These are phyloP conservation scores for Arbacia lixula DNA, from an alignment of 53 echinoderm and acorn worm species.

Conservation along the genomic window DNA sequence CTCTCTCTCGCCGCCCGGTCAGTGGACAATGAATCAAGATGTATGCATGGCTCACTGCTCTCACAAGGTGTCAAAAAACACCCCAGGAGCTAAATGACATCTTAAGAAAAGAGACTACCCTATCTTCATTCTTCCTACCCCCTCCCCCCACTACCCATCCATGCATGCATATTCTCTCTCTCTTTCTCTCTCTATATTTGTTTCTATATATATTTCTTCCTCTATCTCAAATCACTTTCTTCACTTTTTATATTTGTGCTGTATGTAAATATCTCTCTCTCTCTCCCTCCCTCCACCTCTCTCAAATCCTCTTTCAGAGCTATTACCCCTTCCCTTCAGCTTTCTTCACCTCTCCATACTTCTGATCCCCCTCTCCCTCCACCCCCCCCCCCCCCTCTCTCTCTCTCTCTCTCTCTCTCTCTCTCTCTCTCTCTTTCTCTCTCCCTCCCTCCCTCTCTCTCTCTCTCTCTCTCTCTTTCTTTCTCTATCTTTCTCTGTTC, in stretches of 20 bases:
- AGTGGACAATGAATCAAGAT: slow-evolving; percentile 46
- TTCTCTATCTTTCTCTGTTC: neutral
- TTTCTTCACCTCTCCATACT: neutral
- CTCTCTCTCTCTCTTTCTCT: no score
- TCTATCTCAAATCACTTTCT: neutral
- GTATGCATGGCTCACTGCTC: slow-evolving; percentile 19
- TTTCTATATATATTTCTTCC: no score
- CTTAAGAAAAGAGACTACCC: neutral
- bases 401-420: slow-evolving; percentile 13
- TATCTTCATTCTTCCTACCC: neutral
- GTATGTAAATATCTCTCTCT: slow-evolving; percentile 11
- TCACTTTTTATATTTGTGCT: neutral
- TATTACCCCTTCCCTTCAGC: no score
- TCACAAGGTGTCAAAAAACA: slow-evolving; percentile 34
- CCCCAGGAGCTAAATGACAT: slow-evolving; percentile 41
- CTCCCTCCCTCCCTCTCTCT: neutral
- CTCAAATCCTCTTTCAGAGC: no score
- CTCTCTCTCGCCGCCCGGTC: slow-evolving; percentile 19
- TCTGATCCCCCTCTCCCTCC: neutral
- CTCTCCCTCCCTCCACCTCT: neutral
- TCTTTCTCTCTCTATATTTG: slow-evolving; percentile 10
- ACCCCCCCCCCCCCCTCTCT: neutral
- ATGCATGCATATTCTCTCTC: neutral
- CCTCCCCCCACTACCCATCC: neutral
- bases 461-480: neutral